phyloP scores from a whole-genome alignment of 2,113 vertebrate species.

The Boulengeromyrus knoepffleri region DNA sequence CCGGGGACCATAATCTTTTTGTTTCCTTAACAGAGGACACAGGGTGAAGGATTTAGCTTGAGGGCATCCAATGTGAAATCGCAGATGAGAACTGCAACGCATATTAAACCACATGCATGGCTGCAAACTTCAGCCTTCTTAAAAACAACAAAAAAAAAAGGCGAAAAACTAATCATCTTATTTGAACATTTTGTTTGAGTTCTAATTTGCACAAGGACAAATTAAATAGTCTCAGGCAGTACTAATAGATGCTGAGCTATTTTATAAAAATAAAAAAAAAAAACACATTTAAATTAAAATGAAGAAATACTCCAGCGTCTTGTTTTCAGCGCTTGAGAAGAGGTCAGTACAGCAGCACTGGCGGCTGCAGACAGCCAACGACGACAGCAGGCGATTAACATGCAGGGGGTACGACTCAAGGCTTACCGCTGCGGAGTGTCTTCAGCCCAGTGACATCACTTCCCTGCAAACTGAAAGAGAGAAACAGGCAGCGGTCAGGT shows the following conservation, averaged over 20 bases:
- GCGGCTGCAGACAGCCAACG: neutral
- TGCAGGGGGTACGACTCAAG: slow-evolving; percentile 24
- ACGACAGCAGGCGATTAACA: slow-evolving; percentile 13
- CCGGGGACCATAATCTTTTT: neutral
- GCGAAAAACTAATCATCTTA: neutral
- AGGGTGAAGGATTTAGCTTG: neutral
- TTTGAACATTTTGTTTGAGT: neutral
- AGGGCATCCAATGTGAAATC: neutral
- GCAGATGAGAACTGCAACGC: neutral
- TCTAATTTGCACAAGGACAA: neutral
- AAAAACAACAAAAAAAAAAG: neutral
- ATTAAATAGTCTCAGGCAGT: neutral
- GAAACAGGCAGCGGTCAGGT: slow-evolving; percentile 42
- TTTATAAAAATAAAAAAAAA: neutral
- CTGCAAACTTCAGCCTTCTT: neutral
- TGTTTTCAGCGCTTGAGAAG: neutral
- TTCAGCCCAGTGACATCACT: slow-evolving; percentile 68
- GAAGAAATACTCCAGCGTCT: neutral
- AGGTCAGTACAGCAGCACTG: neutral
- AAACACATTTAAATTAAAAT: neutral
- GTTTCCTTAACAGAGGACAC: neutral
- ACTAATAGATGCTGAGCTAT: neutral
- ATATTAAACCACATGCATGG: neutral
- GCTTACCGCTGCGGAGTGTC: slow-evolving; percentile 62
- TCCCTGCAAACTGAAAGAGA: slow-evolving; percentile 63